Evolutionary conservation across 2,888 invertebrate species (phyloP).

Genomic region (Dryocosmus kuriphilus): DNA sequence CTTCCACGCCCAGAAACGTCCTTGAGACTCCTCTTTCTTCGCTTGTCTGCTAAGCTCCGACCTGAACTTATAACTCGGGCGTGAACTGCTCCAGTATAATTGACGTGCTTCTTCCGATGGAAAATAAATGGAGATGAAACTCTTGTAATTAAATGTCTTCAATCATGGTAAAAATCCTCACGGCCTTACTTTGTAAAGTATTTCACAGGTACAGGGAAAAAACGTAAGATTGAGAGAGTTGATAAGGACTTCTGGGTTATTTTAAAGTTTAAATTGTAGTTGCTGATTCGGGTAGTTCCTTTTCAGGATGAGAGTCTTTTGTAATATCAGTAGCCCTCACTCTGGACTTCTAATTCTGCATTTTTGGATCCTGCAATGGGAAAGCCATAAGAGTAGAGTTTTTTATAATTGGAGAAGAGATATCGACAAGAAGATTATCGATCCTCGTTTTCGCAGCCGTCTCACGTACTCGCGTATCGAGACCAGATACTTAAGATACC

Average conservation of each 20-base stretch:
- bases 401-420: neutral
- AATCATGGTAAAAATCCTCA: neutral
- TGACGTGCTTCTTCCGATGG: constrained; percentile 8
- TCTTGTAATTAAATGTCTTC: constrained; percentile 22
- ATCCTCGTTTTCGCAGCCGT: constrained; percentile 28
- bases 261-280: neutral
- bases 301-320: too few species aligned
- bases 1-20: constrained; percentile 55
- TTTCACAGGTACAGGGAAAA: neutral
- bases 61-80: constrained; percentile 18
- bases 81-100: constrained; percentile 24
- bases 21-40: constrained; percentile 46
- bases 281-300: neutral
- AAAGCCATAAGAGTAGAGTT: neutral
- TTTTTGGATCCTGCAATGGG: neutral
- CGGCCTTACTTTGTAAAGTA: neutral
- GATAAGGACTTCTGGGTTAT: too few species aligned
- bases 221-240: neutral
- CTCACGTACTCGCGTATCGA: constrained; percentile 32
- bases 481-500: constrained; percentile 34
- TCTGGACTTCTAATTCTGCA: neutral
- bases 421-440: constrained; percentile 26
- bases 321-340: too few species aligned
- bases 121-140: neutral
- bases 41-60: constrained; percentile 31